Evolutionary conservation across 2,113 vertebrate species (phyloP).

Genomic region (Sciurus niger): DNA sequence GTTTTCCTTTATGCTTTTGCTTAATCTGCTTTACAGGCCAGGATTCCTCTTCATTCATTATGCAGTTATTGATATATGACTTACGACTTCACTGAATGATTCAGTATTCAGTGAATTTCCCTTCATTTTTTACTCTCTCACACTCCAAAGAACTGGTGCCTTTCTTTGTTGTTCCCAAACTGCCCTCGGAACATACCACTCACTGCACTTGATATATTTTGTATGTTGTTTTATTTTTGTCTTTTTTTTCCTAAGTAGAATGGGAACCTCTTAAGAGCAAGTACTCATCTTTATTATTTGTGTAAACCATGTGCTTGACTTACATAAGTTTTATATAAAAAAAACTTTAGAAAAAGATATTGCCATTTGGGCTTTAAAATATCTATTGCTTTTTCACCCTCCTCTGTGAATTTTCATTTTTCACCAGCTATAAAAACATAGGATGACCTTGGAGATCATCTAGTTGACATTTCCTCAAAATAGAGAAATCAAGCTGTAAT

Average conservation of each 20-base stretch:
- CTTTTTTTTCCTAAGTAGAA: background rate
- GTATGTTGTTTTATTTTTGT: background rate
- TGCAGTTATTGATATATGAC: background rate
- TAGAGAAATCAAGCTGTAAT: background rate
- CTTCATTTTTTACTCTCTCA: background rate
- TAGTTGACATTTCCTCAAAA: background rate
- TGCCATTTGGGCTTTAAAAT: background rate
- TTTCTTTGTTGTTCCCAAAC: background rate
- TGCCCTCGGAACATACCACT: background rate
- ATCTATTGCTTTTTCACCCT: background rate
- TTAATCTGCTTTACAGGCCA: background rate
- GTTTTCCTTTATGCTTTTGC: background rate
- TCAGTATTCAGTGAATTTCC: background rate
- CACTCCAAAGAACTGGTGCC: background rate
- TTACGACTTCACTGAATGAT: background rate
- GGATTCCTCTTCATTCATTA: background rate
- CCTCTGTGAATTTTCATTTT: background rate
- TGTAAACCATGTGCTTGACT: background rate
- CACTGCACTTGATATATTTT: background rate
- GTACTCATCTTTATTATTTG: background rate
- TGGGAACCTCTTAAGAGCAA: background rate
- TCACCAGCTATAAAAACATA: background rate
- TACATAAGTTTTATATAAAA: slow-evolving; percentile 34
- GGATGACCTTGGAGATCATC: background rate
- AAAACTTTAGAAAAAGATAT: slow-evolving; percentile 48